Evolutionary conservation across 1,140 invertebrate species (phyloP).

Genomic region (Galendromus occidentalis): DNA sequence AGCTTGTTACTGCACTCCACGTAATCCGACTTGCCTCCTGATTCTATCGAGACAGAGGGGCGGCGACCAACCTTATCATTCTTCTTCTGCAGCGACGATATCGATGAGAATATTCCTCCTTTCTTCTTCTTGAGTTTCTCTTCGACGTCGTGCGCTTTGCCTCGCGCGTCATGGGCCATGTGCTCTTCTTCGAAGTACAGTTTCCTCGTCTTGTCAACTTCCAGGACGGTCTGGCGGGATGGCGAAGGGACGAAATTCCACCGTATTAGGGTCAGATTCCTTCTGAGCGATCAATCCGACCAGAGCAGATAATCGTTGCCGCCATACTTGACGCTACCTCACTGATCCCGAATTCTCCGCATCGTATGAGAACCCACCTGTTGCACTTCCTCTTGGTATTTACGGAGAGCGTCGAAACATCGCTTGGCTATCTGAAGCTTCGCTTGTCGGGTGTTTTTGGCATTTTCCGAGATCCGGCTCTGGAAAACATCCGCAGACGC

Average conservation of each 20-base stretch:
- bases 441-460: slow-evolving; percentile 56
- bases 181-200: slow-evolving; percentile 87
- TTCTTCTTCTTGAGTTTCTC: slow-evolving; percentile 93
- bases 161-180: slow-evolving; percentile 73
- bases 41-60: not conserved
- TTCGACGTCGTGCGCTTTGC: slow-evolving; percentile 83
- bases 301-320: too few species aligned
- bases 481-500: slow-evolving; percentile 82
- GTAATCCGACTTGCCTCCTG: too few species aligned
- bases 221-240: slow-evolving; percentile 38
- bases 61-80: slow-evolving; percentile 63
- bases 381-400: slow-evolving; percentile 3
- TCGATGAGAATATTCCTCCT: slow-evolving; percentile 83
- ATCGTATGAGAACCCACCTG: not conserved
- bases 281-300: too few species aligned
- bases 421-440: slow-evolving; percentile 72
- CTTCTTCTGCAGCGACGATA: slow-evolving; percentile 82
- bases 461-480: slow-evolving; percentile 77
- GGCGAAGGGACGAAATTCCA: slow-evolving; percentile 61
- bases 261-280: too few species aligned
- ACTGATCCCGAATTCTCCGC: too few species aligned
- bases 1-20: too few species aligned
- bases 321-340: too few species aligned
- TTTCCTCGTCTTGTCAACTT: slow-evolving; percentile 85
- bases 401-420: not conserved